phyloP scores from a whole-genome alignment of 2,888 invertebrate genomes.

The Gortyna flavago region DNA sequence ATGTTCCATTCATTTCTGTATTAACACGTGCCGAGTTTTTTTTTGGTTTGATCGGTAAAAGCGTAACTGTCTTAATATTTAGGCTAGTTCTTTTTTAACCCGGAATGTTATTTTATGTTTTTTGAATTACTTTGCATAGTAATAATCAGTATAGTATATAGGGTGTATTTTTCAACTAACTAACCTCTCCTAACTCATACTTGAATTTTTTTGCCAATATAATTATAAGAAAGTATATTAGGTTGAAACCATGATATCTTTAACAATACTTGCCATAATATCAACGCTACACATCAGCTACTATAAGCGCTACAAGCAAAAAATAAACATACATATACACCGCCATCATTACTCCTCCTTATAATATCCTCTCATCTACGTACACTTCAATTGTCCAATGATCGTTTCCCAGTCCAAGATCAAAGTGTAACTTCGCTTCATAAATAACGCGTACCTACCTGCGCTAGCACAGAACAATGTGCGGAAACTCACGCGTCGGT shows the following conservation, averaged over 20 bases:
- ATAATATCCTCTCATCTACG: conserved; percentile 4
- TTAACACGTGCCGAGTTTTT: conserved; percentile 57
- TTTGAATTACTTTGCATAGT: conserved; percentile 1
- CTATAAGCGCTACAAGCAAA: background rate
- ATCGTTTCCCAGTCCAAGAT: conserved; percentile 56
- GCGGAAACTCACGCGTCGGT: conserved; percentile 75
- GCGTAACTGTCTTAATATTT: conserved; percentile 29
- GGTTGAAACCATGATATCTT: background rate
- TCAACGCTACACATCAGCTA: background rate
- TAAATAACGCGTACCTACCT: conserved; percentile 55
- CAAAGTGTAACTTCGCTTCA: conserved; percentile 54
- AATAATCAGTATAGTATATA: background rate
- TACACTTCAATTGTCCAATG: conserved; percentile 44
- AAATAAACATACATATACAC: background rate
- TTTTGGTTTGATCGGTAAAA: conserved; percentile 40
- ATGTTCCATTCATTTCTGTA: conserved; percentile 61
- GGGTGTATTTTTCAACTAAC: background rate
- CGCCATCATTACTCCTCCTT: conserved; percentile 10
- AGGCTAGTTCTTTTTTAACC: conserved; percentile 12
- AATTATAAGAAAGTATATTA: background rate
- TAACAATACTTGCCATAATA: background rate
- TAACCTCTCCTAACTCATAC: background rate
- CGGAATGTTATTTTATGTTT: background rate
- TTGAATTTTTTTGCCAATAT: background rate
- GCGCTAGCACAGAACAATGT: conserved; percentile 71